These are phyloP conservation scores for Dasyprocta punctata DNA, from an alignment of 2,113 vertebrate species.

Conservation along the genomic window DNA sequence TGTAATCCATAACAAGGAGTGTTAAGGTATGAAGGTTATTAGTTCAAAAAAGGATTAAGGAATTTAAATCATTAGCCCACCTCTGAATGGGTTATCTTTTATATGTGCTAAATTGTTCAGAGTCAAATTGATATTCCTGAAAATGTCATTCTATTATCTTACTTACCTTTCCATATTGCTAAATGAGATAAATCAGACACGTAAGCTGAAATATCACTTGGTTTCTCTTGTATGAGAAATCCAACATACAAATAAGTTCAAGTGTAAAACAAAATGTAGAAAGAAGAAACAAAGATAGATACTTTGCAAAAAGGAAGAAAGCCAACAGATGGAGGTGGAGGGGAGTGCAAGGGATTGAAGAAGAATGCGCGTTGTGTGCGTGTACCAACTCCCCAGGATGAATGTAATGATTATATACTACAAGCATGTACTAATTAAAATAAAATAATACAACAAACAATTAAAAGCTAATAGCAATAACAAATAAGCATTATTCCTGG, in stretches of 20 bases:
- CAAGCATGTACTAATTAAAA: neutral
- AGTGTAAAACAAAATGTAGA: neutral
- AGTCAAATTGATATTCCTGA: neutral
- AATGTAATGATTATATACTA: neutral
- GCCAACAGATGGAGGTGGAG: neutral
- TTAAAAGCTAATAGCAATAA: neutral
- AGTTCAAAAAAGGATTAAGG: neutral
- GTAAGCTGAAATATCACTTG: neutral
- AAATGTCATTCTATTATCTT: slow-evolving; percentile 15
- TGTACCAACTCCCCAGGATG: neutral
- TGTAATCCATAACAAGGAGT: too few relatives aligned
- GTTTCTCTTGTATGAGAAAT: neutral
- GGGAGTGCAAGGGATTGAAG: neutral
- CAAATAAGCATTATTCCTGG: neutral
- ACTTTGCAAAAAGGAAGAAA: neutral
- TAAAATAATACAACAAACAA: neutral
- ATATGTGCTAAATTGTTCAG: neutral
- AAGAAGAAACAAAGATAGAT: neutral
- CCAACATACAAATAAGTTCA: neutral
- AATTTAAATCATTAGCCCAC: neutral
- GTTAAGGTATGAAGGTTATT: rapidly evolving
- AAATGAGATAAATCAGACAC: neutral
- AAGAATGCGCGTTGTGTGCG: too few relatives aligned
- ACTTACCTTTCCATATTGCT: neutral
- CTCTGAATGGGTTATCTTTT: neutral